These are phyloP conservation scores for Formica aserva DNA, from an alignment of 2,888 invertebrate species.

Conservation along the genomic window DNA sequence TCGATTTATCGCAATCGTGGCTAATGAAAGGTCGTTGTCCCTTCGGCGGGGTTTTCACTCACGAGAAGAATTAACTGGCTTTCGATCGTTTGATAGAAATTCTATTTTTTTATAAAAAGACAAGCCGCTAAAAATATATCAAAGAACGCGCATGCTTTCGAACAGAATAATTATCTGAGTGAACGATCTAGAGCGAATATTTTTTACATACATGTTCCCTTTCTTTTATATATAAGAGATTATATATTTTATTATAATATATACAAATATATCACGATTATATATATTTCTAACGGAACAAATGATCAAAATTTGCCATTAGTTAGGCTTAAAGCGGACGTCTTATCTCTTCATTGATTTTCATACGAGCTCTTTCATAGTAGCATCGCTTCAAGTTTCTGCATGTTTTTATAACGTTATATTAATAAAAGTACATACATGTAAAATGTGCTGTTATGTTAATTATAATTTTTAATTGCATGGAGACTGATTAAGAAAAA, in stretches of 20 bases:
- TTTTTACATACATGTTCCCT: neutral
- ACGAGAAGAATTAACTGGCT: slow-evolving; percentile 23
- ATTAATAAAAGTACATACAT: too few relatives aligned
- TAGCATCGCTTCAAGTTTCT: neutral
- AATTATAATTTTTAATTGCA: neutral
- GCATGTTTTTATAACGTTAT: neutral
- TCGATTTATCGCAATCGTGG: neutral
- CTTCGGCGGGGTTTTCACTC: neutral
- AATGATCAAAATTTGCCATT: too few relatives aligned
- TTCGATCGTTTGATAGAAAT: slow-evolving; percentile 10
- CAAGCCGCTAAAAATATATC: slow-evolving; percentile 18
- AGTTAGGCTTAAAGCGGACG: too few relatives aligned
- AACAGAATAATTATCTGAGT: neutral
- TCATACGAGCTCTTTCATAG: too few relatives aligned
- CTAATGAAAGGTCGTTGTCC: slow-evolving; percentile 11
- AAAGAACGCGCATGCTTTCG: neutral
- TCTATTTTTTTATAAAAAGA: neutral
- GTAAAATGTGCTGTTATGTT: neutral
- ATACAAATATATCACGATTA: too few relatives aligned
- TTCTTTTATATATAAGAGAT: neutral
- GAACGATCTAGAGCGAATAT: neutral
- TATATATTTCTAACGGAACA: too few relatives aligned
- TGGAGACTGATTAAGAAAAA: neutral
- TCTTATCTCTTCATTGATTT: too few relatives aligned
- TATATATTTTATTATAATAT: neutral